A percentile compares a stretch with the other conserved stretches of the same genome.
These are phyloP conservation scores for Steinernema feltiae DNA, from an alignment of 1,140 invertebrate species.

Conservation along the genomic window DNA sequence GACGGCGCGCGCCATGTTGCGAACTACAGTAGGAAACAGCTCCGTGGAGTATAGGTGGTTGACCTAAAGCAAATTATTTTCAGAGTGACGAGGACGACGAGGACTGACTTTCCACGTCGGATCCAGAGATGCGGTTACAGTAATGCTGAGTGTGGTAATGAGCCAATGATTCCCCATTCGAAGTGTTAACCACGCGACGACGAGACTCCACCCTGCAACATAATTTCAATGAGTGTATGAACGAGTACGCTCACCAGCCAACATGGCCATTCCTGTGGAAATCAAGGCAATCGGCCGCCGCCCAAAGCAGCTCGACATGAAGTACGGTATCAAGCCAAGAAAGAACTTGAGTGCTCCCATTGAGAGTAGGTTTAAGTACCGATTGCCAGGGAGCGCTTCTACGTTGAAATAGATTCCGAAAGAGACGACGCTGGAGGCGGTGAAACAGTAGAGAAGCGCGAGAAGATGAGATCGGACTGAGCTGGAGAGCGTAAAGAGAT, in stretches of 20 bases:
- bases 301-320: conserved; percentile 17
- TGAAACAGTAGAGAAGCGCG: conserved; percentile 48
- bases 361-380: conserved; percentile 43
- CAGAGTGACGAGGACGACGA: not conserved
- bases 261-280: conserved; percentile 14
- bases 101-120: conserved; percentile 31
- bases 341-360: conserved; percentile 40
- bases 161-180: conserved; percentile 16
- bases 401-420: conserved; percentile 55
- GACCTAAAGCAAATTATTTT: too few relatives aligned
- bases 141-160: not conserved
- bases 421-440: conserved; percentile 49
- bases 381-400: conserved; percentile 48
- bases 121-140: conserved; percentile 24
- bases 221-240: not conserved
- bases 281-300: conserved; percentile 19
- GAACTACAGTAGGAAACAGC: conserved; percentile 33
- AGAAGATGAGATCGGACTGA: conserved; percentile 34
- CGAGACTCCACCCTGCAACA: conserved; percentile 9
- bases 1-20: conserved; percentile 35
- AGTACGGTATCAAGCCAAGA: conserved; percentile 24
- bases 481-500: conserved; percentile 21
- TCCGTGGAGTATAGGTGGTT: conserved; percentile 37
- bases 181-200: conserved; percentile 18
- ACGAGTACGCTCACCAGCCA: conserved; percentile 3